Conservation (phyloP, 1,140 invertebrate genomes). For the Elymnias hypermnestra region DNA sequence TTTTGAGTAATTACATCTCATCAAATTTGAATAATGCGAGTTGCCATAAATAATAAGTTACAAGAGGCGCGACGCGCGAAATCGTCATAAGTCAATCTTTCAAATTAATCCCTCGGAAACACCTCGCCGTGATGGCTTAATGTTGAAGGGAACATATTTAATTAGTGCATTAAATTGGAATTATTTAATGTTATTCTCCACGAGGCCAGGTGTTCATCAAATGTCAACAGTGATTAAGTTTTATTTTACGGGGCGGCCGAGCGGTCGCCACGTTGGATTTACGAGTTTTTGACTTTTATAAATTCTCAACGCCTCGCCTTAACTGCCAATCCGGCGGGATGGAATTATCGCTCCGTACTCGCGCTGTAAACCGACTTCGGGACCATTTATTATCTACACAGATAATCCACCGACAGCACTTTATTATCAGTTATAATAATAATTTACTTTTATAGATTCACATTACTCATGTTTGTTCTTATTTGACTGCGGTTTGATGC, state of each 20-base stretch:
- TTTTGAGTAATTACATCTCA: conserved; percentile 72
- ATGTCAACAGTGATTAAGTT: conserved; percentile 71
- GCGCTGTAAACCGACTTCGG: conserved; percentile 53
- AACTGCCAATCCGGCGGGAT: conserved; percentile 54
- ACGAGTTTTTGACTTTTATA: conserved; percentile 72
- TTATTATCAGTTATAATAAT: conserved; percentile 75
- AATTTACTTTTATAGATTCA: conserved; percentile 74
- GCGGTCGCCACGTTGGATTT: conserved; percentile 40
- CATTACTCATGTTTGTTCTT: conserved; percentile 72
- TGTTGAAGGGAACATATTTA: conserved; percentile 62
- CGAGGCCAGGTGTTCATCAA: conserved; percentile 65
- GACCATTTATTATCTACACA: conserved; percentile 66
- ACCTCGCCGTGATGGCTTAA: conserved; percentile 59
- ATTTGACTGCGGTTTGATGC: conserved; percentile 65
- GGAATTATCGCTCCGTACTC: conserved; percentile 60
- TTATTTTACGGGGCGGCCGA: conserved; percentile 47
- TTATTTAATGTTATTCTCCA: conserved; percentile 51
- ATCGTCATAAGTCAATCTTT: conserved; percentile 67
- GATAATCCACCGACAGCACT: conserved; percentile 70
- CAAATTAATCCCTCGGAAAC: conserved; percentile 63
- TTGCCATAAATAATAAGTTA: conserved; percentile 62
- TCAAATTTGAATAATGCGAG: conserved; percentile 71
- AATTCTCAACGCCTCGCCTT: conserved; percentile 60
- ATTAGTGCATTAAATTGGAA: conserved; percentile 70
- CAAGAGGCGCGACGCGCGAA: conserved; percentile 48